These are phyloP conservation scores for Tilapia sparmanii DNA, from an alignment of 2,113 vertebrate species.

Conservation along the genomic window DNA sequence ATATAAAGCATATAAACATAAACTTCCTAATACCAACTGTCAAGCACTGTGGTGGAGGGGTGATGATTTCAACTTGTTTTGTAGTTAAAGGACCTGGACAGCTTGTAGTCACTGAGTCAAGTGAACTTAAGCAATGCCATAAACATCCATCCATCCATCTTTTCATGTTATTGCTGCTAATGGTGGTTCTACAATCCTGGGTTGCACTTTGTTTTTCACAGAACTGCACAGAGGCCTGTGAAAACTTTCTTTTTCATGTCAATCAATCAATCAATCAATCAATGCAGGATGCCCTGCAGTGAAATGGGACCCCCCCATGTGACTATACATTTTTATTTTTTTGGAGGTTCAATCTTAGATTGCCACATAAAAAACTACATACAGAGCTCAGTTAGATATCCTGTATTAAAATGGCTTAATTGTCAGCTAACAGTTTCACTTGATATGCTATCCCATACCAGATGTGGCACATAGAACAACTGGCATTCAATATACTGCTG, in stretches of 20 bases:
- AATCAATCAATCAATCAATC: too few species aligned
- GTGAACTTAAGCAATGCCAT: not conserved
- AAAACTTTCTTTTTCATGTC: not conserved
- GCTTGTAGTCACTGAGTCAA: not conserved
- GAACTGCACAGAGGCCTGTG: not conserved
- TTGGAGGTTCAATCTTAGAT: not conserved
- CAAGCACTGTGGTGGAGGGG: not conserved
- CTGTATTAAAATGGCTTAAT: not conserved
- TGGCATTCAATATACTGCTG: not conserved
- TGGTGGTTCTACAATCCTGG: not conserved
- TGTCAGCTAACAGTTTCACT: not conserved
- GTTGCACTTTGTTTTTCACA: not conserved
- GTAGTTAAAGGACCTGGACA: not conserved
- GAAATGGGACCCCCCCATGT: too few species aligned
- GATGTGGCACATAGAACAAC: conserved; percentile 15
- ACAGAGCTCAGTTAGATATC: not conserved
- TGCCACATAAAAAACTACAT: not conserved
- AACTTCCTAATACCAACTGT: not conserved
- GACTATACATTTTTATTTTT: not conserved
- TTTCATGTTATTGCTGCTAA: not conserved
- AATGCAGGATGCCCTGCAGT: too few species aligned
- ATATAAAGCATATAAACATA: not conserved
- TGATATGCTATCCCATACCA: conserved; percentile 22
- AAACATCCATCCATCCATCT: not conserved
- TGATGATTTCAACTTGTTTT: not conserved